Base-by-base conservation (phyloP, 2,888 invertebrate species). In the Parascotia fuliginaria region DNA sequence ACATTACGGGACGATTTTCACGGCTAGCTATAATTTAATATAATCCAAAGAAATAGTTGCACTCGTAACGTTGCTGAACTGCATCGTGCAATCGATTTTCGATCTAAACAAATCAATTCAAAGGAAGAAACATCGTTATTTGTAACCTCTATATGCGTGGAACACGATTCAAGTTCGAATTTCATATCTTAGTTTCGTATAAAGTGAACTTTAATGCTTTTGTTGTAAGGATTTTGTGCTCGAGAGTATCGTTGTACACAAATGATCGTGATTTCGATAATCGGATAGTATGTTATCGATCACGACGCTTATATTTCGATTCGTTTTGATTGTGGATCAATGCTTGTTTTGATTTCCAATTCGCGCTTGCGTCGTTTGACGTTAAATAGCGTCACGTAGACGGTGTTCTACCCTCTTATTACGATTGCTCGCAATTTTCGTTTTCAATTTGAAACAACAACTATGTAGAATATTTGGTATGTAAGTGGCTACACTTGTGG, bases 341-440 rank as follows among this genome's bases (percentile, higher is more conserved):
- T 85, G 81, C 83, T 87, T 90, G 92, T 91, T 92, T 91, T 91
- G 92, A 91, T 92, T 90, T 92, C 86, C 89, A 92, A 91, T 92
- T 91, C 90, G 85, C 89, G 89, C 89, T 86, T 88, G 86, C 89
- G 79, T 81, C 81, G 85, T 85, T 87, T 87, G 81, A 83, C 79
- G 87, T 83, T 92, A 92, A 92, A 91, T 89, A 89, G 91, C 86
- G 78, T 88, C 92, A 92, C 92, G 91, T 90, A 91, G 77, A 56
- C 72, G 75, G 74, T 67, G 73, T 70, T 79, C 80, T 75, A 72
- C 73, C 75, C 79, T 79, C 77, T 75, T 77, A 79, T 79, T 81
- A 76, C 75, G 58, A 61, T 69, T 73, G 71, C 58, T 79, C 79
- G 86, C 83, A 87, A 87, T 88, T 84, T 85, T 85, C 83, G 79